Base-by-base conservation (phyloP, 1,140 invertebrate species). In the Eumeta japonica region DNA sequence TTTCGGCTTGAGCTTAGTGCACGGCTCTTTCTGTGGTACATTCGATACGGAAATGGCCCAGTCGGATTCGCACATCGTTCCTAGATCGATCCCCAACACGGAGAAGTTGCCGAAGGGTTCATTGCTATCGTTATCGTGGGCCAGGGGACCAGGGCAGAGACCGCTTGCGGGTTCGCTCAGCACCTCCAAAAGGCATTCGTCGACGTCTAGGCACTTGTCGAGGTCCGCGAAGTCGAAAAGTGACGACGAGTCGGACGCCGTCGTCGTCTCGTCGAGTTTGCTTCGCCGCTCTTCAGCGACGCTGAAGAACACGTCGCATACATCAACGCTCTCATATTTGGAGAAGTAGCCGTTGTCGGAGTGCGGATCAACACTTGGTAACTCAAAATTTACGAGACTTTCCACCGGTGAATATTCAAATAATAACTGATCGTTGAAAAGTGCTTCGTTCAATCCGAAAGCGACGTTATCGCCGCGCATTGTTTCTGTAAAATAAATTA, bases 371-470 rank as follows among this genome's bases (percentile, higher is more conserved):
- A 15, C 14, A 10, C 56, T 39, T 15, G 66, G 66, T 7, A 74
- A 43, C 39, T 72, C 60, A 38, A 74, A 74, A 44, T 74, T 70
- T 39, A 70, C 63, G 31, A 74, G 60, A 35, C 66, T 71, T 28
- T 71, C 70, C 1, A 58, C 63, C 18, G 70, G 66, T 2, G 70
- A 70, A 43, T 62, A 63, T 33, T 71, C 64, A 37, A 62, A 67
- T 4, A 71, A 46, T 2, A 58, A 55, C 35, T 62, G 55, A 28
- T 74, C 66, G 18, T 45, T 58, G n/a, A 70, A 43, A 2, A 67
- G 45, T 3, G 45, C 55, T 16, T 70, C 66, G 28, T 70, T n/a
- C n/a, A n/a, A n/a, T n/a, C n/a, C n/a, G n/a, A n/a, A n/a, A n/a
- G n/a, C n/a, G n/a, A n/a, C n/a, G n/a, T n/a, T n/a, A n/a, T n/a